Conservation (phyloP, 2,113 vertebrate genomes). For the Platycercus adscitus region DNA sequence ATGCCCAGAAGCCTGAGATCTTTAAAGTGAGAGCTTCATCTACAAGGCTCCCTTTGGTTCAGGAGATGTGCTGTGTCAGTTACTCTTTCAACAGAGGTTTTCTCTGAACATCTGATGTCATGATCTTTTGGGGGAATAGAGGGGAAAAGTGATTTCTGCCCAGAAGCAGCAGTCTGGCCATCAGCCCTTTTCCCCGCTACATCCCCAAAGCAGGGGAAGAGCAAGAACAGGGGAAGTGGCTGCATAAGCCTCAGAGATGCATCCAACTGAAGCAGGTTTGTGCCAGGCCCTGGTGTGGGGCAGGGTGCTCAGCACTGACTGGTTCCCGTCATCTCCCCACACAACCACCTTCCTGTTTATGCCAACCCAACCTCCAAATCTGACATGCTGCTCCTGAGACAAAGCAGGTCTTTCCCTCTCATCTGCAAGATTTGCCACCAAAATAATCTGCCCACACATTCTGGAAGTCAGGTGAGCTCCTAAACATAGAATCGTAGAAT, state of each 20-base stretch:
- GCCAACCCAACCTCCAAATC: neutral
- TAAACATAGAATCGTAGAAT: neutral
- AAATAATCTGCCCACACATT: neutral
- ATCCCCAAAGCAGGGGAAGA: neutral
- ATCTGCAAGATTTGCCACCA: neutral
- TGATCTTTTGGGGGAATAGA: neutral
- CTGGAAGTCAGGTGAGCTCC: neutral
- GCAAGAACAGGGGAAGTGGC: neutral
- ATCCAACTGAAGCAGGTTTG: neutral
- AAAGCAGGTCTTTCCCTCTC: neutral
- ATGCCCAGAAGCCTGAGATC: neutral
- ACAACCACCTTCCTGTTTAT: neutral
- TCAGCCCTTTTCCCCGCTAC: neutral
- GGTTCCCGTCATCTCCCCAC: neutral
- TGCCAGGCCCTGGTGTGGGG: accelerated
- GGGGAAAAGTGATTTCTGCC: neutral
- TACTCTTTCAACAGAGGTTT: neutral
- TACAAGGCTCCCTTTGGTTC: neutral
- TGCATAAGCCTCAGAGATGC: neutral
- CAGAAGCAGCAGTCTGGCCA: accelerated
- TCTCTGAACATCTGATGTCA: neutral
- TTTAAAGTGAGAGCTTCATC: neutral
- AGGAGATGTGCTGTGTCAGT: neutral
- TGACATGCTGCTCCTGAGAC: accelerated
- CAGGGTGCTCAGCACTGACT: neutral